Evolutionary conservation across 2,113 vertebrate species (phyloP).

Genomic region (Rhinichthys klamathensis): DNA sequence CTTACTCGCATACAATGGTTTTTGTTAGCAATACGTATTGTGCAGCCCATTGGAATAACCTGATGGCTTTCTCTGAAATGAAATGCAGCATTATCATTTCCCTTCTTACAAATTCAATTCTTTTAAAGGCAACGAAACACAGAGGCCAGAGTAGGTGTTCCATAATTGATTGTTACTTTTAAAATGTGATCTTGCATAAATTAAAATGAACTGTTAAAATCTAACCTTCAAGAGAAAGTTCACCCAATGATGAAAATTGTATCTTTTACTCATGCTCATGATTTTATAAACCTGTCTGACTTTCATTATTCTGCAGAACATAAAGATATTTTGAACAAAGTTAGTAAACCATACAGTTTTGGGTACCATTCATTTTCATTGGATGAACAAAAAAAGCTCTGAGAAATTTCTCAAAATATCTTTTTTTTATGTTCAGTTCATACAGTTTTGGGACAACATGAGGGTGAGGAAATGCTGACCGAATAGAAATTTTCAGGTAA

Average conservation of each 20-base stretch:
- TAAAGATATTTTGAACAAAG: too few relatives aligned
- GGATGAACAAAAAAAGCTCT: neutral
- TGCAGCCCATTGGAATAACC: neutral
- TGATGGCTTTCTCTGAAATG: conserved; percentile 15
- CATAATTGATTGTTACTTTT: neutral
- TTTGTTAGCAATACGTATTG: neutral
- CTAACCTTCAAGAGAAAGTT: neutral
- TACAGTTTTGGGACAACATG: too few relatives aligned
- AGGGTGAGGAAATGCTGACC: too few relatives aligned
- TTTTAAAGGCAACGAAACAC: neutral
- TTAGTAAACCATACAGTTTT: too few relatives aligned
- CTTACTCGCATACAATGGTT: neutral
- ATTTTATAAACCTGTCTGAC: neutral
- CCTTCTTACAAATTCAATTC: neutral
- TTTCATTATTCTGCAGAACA: too few relatives aligned
- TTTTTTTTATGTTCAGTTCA: too few relatives aligned
- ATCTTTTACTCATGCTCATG: neutral
- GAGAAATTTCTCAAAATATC: too few relatives aligned
- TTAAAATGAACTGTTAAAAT: neutral
- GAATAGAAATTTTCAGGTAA: too few relatives aligned
- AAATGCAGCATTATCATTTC: neutral
- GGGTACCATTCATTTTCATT: too few relatives aligned
- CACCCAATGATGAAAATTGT: neutral
- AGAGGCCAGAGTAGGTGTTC: neutral
- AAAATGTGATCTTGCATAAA: neutral